These are phyloP conservation scores for Rhyacichthys aspro DNA, from an alignment of 2,797 vertebrate species.

Conservation along the genomic window DNA sequence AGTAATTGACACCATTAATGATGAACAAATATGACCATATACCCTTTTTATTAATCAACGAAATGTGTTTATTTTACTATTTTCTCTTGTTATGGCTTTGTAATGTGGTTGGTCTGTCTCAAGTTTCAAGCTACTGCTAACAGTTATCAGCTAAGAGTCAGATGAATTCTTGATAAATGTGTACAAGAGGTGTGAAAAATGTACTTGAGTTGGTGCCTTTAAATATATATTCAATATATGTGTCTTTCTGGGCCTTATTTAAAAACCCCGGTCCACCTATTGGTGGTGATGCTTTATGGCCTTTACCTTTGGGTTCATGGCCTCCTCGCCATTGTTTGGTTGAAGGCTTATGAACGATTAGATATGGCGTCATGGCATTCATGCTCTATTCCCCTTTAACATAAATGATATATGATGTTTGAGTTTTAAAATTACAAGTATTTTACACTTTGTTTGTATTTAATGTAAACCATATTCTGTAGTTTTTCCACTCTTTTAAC, in stretches of 20 bases:
- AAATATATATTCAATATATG: not conserved
- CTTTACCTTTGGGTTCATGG: conserved; percentile 68
- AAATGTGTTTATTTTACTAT: not conserved
- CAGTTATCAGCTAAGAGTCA: conserved; percentile 26
- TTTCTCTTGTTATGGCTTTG: conserved; percentile 8
- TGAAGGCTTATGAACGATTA: conserved; percentile 41
- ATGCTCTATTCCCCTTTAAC: not conserved
- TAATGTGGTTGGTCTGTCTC: conserved; percentile 35
- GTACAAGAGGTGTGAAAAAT: not conserved
- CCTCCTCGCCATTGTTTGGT: conserved; percentile 75
- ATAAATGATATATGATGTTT: too few relatives aligned
- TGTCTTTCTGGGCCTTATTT: not conserved
- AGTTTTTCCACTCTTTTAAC: too few relatives aligned
- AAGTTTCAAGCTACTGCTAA: conserved; percentile 55
- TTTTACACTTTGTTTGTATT: too few relatives aligned
- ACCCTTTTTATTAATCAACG: not conserved
- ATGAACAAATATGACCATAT: not conserved
- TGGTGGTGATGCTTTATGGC: conserved; percentile 56
- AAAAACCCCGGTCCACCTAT: conserved; percentile 22
- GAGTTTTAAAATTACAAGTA: too few relatives aligned
- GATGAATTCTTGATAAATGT: not conserved
- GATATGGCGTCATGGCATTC: not conserved
- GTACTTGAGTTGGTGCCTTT: not conserved
- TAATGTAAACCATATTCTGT: too few relatives aligned
- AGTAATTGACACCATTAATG: conserved; percentile 30